Percentiles rank a stretch among this genome's conserved stretches.
Conservation (phyloP, 2,888 invertebrate genomes). For the Scaptomyza cyrtandrae region DNA sequence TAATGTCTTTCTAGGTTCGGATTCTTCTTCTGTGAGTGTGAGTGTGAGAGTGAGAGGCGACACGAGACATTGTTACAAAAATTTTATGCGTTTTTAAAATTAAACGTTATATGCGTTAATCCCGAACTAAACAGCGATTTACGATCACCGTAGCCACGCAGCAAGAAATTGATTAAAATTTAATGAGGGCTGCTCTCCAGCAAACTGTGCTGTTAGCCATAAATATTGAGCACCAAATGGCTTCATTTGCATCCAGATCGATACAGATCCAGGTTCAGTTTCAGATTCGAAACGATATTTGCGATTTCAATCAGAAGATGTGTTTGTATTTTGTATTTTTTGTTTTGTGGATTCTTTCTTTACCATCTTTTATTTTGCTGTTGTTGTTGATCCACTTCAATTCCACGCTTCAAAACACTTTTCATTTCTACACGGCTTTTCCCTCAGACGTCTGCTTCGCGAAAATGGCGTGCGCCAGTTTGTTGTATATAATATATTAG, state of each 20-base stretch:
- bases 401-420: conserved; percentile 64
- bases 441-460: conserved; percentile 2
- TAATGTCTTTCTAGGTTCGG: conserved; percentile 1
- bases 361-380: conserved; percentile 1
- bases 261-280: conserved; percentile 20
- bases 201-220: conserved; percentile 65
- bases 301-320: conserved; percentile 11
- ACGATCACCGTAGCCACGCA: conserved; percentile 61
- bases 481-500: not conserved
- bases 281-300: conserved; percentile 2
- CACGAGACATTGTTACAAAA: conserved; percentile 76
- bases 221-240: conserved; percentile 67
- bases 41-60: not conserved
- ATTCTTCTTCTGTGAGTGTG: not conserved
- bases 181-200: conserved; percentile 55
- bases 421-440: conserved; percentile 53
- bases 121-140: conserved; percentile 78
- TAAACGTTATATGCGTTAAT: conserved; percentile 79
- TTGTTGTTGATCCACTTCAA: conserved; percentile 5
- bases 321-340: conserved; percentile 3
- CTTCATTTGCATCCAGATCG: conserved; percentile 72
- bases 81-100: conserved; percentile 80
- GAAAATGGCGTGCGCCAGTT: conserved; percentile 71
- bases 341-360: not conserved
- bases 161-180: conserved; percentile 76